phyloP scores from a whole-genome alignment of 1,140 invertebrate genomes.

The Drosophila setifemur region DNA sequence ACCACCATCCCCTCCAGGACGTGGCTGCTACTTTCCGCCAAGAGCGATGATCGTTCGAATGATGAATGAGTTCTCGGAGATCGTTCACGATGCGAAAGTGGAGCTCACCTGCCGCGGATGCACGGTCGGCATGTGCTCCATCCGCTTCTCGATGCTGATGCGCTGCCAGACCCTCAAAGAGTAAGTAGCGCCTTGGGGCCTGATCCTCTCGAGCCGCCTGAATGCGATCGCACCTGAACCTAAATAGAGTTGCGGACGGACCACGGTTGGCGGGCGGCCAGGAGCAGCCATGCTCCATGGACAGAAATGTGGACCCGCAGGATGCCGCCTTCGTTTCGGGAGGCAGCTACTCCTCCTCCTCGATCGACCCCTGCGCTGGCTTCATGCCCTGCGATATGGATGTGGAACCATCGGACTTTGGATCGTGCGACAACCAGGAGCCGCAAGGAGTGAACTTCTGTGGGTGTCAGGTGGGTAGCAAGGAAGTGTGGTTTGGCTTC shows the following conservation, averaged over 20 bases:
- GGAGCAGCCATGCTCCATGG: neutral
- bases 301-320: constrained; percentile 12
- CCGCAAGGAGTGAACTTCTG: no score
- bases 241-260: constrained; percentile 60
- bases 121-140: constrained; percentile 49
- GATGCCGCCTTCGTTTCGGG: constrained; percentile 1
- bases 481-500: no score
- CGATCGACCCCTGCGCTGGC: constrained; percentile 44
- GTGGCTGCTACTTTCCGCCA: constrained; percentile 48
- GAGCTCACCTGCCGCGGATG: constrained; percentile 63
- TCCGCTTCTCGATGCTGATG: constrained; percentile 53
- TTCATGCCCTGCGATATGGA: constrained; percentile 19
- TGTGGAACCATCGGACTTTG: neutral
- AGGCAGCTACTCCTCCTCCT: constrained; percentile 7
- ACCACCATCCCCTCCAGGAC: constrained; percentile 7
- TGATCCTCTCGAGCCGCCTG: constrained; percentile 40
- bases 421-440: no score
- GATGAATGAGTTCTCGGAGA: constrained; percentile 8
- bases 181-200: constrained; percentile 56
- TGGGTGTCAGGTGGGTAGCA: no score
- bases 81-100: constrained; percentile 42
- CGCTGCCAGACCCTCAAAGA: constrained; percentile 34
- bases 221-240: constrained; percentile 52
- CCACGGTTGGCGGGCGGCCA: constrained; percentile 8
- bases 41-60: constrained; percentile 31